A percentile compares a stretch with the other conserved stretches of the same genome.
Conservation (phyloP, 2,113 vertebrate genomes). For the Atractosteus spatula region DNA sequence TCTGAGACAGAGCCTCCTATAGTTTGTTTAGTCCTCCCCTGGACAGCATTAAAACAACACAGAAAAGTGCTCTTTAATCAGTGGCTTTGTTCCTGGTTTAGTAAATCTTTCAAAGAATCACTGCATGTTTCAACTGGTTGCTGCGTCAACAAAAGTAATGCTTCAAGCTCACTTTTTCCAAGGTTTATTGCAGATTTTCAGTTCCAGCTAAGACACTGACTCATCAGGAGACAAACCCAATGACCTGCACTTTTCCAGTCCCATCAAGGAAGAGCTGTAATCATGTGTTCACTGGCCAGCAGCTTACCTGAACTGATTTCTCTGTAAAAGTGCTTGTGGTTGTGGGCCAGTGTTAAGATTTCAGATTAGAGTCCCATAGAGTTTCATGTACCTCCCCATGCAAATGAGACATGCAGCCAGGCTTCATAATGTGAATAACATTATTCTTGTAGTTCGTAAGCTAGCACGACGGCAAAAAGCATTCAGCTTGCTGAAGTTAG, state of each 20-base stretch:
- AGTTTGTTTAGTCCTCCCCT: neutral
- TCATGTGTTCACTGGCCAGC: neutral
- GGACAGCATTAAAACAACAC: neutral
- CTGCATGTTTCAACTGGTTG: too few species aligned
- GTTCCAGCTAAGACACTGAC: too few species aligned
- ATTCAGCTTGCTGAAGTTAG: conserved; percentile 48
- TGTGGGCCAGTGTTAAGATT: neutral
- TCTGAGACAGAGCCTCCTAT: neutral
- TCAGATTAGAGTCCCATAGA: neutral
- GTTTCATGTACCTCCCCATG: conserved; percentile 55
- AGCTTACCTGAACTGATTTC: neutral
- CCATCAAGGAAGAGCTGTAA: too few species aligned
- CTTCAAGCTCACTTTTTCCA: too few species aligned
- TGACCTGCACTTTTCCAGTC: too few species aligned
- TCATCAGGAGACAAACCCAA: too few species aligned
- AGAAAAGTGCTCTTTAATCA: neutral
- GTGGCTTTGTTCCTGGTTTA: neutral
- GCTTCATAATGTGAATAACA: conserved; percentile 52
- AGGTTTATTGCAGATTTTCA: too few species aligned
- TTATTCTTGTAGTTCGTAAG: conserved; percentile 38
- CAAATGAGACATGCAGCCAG: conserved; percentile 84
- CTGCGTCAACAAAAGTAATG: too few species aligned
- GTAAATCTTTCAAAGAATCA: too few species aligned
- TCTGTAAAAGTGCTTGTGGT: neutral
- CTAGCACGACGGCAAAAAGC: conserved; percentile 29